phyloP scores from a whole-genome alignment of 1,140 invertebrate species.

The Sitophilus oryzae region DNA sequence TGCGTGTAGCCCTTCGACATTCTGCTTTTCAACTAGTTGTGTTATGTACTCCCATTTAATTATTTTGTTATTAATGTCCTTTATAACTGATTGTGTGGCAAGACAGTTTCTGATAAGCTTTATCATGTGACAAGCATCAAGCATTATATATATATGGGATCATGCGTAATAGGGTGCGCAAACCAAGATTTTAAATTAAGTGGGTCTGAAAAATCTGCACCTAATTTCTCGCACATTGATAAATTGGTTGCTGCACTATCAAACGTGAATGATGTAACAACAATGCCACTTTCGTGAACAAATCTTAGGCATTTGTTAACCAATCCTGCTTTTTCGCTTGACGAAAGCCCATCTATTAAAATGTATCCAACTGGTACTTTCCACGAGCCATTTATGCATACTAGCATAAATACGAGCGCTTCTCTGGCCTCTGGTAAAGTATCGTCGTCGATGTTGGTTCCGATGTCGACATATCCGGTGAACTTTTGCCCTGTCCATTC shows the following conservation, averaged over 20 bases:
- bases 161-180: constrained; percentile 6
- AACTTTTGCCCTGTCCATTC: no score
- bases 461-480: no score
- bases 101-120: constrained; percentile 20
- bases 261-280: constrained; percentile 16
- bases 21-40: constrained; percentile 12
- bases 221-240: constrained; percentile 8
- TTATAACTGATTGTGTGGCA: constrained; percentile 1
- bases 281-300: constrained; percentile 9
- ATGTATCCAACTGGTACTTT: no score
- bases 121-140: constrained; percentile 16
- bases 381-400: no score
- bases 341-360: constrained; percentile 1
- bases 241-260: constrained; percentile 13
- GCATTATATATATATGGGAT: constrained; percentile 10
- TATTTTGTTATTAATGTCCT: background rate
- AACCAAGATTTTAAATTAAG: constrained; percentile 10
- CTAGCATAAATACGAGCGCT: no score
- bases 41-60: constrained; percentile 10
- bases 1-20: constrained; percentile 12
- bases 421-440: no score
- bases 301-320: constrained; percentile 10
- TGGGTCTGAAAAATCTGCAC: constrained; percentile 14
- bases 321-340: constrained; percentile 5
- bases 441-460: no score